These are phyloP conservation scores for Lepidostoma basale DNA, from an alignment of 1,140 invertebrate species.

Conservation along the genomic window DNA sequence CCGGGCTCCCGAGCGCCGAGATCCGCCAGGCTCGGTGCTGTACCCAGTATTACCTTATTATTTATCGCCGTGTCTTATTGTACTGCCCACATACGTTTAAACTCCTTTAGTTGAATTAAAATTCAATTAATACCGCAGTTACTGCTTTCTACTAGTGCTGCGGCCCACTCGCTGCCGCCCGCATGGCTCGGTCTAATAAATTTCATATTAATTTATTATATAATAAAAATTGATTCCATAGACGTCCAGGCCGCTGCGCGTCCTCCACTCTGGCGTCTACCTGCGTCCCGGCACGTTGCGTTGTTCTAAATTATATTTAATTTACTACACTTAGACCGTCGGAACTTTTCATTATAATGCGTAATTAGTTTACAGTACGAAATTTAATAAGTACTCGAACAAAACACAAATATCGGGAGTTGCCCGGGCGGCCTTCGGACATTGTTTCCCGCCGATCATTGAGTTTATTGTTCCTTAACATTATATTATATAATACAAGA, in stretches of 20 bases:
- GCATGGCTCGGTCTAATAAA: conserved; percentile 40
- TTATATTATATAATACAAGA: background rate
- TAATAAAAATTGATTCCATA: conserved; percentile 44
- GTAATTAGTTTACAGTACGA: background rate
- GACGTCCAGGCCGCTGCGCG: background rate
- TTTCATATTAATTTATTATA: conserved; percentile 46
- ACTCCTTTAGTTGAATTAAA: conserved; percentile 46
- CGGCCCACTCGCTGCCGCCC: conserved; percentile 25
- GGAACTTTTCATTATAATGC: background rate
- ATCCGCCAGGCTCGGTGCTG: no score
- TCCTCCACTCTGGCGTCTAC: no score
- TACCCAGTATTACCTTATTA: conserved; percentile 15
- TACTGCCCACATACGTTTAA: conserved; percentile 38
- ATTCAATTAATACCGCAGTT: conserved; percentile 45
- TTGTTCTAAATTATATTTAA: conserved; percentile 3
- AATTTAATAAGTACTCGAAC: background rate
- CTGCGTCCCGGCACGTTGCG: background rate
- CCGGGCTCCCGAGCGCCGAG: no score
- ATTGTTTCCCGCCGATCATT: background rate
- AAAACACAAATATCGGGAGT: background rate
- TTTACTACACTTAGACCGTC: background rate
- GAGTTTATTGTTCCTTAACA: background rate
- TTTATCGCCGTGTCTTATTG: conserved; percentile 29
- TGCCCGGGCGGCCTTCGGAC: background rate
- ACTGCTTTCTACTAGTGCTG: conserved; percentile 44